Evolutionary conservation across 1,140 invertebrate genomes (phyloP).

Genomic region (Aphidius ervi): DNA sequence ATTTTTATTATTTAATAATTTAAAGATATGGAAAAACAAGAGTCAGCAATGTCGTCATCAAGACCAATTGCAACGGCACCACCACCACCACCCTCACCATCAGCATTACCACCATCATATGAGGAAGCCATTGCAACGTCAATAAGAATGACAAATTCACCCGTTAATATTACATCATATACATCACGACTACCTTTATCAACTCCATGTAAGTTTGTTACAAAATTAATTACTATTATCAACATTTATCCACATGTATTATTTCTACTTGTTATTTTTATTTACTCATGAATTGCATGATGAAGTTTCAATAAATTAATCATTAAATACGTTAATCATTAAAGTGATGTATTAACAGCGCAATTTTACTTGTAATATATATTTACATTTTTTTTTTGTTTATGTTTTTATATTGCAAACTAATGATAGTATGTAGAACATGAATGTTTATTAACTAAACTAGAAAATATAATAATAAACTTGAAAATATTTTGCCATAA

Average conservation of each 20-base stretch:
- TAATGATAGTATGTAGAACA: too few species aligned
- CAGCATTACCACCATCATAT: conserved; percentile 19
- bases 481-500: too few species aligned
- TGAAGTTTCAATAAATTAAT: too few species aligned
- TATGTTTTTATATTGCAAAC: too few species aligned
- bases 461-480: too few species aligned
- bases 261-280: too few species aligned
- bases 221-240: not conserved
- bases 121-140: conserved; percentile 32
- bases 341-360: too few species aligned
- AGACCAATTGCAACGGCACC: conserved; percentile 11
- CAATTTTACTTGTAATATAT: too few species aligned
- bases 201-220: conserved; percentile 27
- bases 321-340: too few species aligned
- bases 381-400: too few species aligned
- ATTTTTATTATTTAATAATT: not conserved
- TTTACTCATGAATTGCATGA: too few species aligned
- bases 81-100: conserved; percentile 14
- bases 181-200: conserved; percentile 35
- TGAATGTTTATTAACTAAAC: too few species aligned
- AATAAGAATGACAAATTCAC: conserved; percentile 18
- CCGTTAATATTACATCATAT: conserved; percentile 30
- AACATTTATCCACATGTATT: not conserved
- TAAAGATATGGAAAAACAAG: conserved; percentile 14
- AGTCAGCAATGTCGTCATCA: conserved; percentile 16